Percentiles rank a stretch among this genome's conserved stretches.
Conservation (phyloP, 1,140 invertebrate species). For the Brachionus angularis region DNA sequence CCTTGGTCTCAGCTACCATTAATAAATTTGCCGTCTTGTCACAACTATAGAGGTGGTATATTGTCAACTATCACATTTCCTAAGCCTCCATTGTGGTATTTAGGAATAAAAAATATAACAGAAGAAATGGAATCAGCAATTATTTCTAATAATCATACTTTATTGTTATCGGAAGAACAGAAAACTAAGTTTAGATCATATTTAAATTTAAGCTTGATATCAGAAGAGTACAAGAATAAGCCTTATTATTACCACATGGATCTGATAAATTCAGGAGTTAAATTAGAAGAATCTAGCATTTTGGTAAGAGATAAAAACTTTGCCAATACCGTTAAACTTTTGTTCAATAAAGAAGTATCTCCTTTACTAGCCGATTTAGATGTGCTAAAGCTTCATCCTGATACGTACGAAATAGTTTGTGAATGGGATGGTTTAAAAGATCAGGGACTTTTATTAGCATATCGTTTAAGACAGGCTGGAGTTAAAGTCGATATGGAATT, state of each 20-base stretch:
- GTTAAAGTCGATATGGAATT: slow-evolving; percentile 20
- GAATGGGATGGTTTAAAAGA: slow-evolving; percentile 36
- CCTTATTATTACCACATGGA: background rate
- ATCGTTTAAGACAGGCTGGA: slow-evolving; percentile 12
- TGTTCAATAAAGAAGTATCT: slow-evolving; percentile 5
- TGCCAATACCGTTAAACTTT: background rate
- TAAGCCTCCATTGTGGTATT: background rate
- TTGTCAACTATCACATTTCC: background rate
- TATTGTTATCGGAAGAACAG: background rate
- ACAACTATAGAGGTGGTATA: background rate
- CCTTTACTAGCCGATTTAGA: background rate
- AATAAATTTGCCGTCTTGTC: background rate
- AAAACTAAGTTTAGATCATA: background rate
- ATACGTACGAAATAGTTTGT: slow-evolving; percentile 22
- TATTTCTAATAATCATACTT: slow-evolving; percentile 7
- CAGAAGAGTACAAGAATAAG: background rate
- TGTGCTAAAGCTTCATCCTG: slow-evolving; percentile 2
- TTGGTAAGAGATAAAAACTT: background rate
- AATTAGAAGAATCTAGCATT: background rate
- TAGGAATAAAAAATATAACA: background rate
- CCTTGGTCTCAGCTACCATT: slow-evolving; percentile 21
- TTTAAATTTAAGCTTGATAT: slow-evolving; percentile 6
- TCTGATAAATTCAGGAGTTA: background rate
- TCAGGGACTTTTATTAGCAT: background rate
- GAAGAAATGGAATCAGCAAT: slow-evolving; percentile 10